Evolutionary conservation across 2,888 invertebrate species (phyloP).

Genomic region (Hypena proboscidalis): DNA sequence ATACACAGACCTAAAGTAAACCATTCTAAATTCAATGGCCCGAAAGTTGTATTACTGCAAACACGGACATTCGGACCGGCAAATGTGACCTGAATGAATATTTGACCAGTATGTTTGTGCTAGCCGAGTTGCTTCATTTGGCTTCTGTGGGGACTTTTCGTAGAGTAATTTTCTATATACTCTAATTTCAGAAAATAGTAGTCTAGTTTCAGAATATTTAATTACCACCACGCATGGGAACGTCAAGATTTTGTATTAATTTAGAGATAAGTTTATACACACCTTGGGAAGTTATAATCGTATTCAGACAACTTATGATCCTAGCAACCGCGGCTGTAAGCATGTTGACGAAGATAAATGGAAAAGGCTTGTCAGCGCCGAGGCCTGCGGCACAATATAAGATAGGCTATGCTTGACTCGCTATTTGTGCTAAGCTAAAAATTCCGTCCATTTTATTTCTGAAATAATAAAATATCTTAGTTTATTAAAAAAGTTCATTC

Average conservation of each 20-base stretch:
- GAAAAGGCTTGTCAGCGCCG: slow-evolving; percentile 21
- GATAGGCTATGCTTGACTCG: slow-evolving; percentile 9
- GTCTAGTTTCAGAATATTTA: slow-evolving; percentile 57
- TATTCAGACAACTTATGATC: slow-evolving; percentile 36
- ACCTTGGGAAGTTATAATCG: slow-evolving; percentile 35
- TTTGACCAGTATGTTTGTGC: slow-evolving; percentile 71
- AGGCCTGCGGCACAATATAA: slow-evolving; percentile 25
- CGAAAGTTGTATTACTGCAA: slow-evolving; percentile 80
- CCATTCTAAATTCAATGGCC: slow-evolving; percentile 75
- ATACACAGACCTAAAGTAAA: slow-evolving; percentile 74
- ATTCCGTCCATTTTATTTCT: not conserved
- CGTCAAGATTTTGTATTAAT: slow-evolving; percentile 49
- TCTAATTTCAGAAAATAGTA: slow-evolving; percentile 67
- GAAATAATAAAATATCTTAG: not conserved
- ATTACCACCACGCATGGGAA: slow-evolving; percentile 46
- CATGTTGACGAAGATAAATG: slow-evolving; percentile 34
- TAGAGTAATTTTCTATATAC: slow-evolving; percentile 68
- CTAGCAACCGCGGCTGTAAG: slow-evolving; percentile 19
- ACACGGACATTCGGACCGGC: slow-evolving; percentile 71
- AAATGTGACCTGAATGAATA: slow-evolving; percentile 83
- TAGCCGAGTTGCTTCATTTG: slow-evolving; percentile 67
- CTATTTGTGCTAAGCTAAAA: slow-evolving; percentile 1
- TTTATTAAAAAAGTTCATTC: too few relatives aligned
- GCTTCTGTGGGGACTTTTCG: slow-evolving; percentile 59
- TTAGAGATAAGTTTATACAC: slow-evolving; percentile 36